These are phyloP conservation scores for Poecilobothrus nobilitatus DNA, from an alignment of 2,888 invertebrate species.

Conservation along the genomic window DNA sequence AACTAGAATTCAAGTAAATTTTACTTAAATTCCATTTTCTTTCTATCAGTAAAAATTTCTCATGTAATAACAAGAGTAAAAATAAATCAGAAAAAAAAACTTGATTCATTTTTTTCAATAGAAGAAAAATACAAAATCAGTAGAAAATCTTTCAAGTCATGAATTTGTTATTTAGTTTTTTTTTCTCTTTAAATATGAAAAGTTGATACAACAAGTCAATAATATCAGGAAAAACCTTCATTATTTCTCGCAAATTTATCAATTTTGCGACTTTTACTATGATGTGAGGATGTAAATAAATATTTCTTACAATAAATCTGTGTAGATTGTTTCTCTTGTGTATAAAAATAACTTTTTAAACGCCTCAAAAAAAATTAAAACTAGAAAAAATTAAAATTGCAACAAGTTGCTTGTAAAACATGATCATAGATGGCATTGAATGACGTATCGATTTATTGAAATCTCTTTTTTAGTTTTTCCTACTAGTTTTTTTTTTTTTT, in stretches of 20 bases:
- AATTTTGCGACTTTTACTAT: background rate
- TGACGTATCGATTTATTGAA: conserved; percentile 1
- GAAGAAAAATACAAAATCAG: too few relatives aligned
- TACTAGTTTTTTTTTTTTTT: too few relatives aligned
- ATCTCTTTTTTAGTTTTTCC: background rate
- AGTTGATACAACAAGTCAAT: background rate
- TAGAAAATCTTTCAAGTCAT: too few relatives aligned
- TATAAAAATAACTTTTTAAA: too few relatives aligned
- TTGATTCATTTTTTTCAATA: too few relatives aligned
- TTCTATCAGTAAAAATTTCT: too few relatives aligned
- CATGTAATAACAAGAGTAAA: too few relatives aligned
- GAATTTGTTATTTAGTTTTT: too few relatives aligned
- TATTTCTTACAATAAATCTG: background rate
- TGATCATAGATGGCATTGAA: background rate
- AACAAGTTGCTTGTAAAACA: conserved; percentile 3
- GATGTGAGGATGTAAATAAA: background rate
- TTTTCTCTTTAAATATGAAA: background rate
- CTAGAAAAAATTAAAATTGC: background rate
- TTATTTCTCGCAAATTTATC: background rate
- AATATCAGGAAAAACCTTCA: conserved; percentile 1
- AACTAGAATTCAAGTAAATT: too few relatives aligned
- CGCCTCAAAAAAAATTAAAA: background rate
- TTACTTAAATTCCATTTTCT: too few relatives aligned
- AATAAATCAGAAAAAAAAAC: too few relatives aligned
- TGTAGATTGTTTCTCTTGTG: background rate